Percentiles rank a stretch among this genome's conserved stretches.
Evolutionary conservation across 2,113 vertebrate genomes (phyloP).

Genomic region (Rhabdomys dilectus): DNA sequence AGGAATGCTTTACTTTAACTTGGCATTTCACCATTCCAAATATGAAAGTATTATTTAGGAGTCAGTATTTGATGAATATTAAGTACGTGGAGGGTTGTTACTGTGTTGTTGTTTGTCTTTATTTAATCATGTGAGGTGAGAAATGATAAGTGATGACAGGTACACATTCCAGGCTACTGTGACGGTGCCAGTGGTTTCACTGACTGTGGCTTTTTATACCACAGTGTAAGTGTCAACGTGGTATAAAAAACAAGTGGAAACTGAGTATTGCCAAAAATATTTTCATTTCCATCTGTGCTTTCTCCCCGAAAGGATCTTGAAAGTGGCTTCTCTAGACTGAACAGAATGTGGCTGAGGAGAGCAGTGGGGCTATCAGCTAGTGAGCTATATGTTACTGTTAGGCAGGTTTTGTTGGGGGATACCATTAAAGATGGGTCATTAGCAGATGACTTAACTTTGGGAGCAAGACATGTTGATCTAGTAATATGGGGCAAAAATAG

Average conservation of each 20-base stretch:
- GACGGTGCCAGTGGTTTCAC: neutral
- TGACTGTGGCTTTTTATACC: neutral
- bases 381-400: neutral
- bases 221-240: neutral
- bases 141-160: neutral
- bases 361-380: too few relatives aligned
- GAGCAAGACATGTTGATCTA: neutral
- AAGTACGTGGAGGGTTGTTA: neutral
- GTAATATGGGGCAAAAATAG: neutral
- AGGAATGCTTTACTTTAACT: neutral
- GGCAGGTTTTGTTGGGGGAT: neutral
- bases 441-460: neutral
- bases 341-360: neutral
- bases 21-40: neutral
- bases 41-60: neutral
- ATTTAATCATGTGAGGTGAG: neutral
- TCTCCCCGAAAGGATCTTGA: neutral
- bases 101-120: neutral
- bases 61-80: conserved; percentile 4
- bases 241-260: neutral
- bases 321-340: neutral
- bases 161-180: neutral
- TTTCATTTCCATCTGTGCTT: neutral
- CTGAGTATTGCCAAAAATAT: conserved; percentile 5
- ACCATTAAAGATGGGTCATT: neutral